phyloP scores from a whole-genome alignment of 2,888 invertebrate genomes.

The Sylvicola cinctus region DNA sequence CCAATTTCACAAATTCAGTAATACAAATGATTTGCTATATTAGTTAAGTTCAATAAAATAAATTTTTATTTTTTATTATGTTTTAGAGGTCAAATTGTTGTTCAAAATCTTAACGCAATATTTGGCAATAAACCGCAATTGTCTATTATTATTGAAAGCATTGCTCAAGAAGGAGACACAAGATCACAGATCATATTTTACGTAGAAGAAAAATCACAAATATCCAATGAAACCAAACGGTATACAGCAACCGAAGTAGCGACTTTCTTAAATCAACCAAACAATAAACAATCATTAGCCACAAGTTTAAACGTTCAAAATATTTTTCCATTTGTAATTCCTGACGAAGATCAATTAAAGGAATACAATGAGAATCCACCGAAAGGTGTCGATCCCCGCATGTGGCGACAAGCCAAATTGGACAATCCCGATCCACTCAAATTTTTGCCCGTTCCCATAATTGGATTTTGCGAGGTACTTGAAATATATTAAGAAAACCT shows the following conservation, averaged over 20 bases:
- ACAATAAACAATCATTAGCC: conserved; percentile 52
- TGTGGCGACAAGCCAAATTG: conserved; percentile 91
- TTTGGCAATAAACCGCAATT: conserved; percentile 75
- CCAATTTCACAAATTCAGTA: conserved; percentile 60
- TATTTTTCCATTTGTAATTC: conserved; percentile 49
- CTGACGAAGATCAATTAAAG: conserved; percentile 58
- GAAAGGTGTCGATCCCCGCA: conserved; percentile 68
- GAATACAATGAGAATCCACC: conserved; percentile 86
- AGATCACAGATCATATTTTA: conserved; percentile 59
- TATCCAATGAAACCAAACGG: conserved; percentile 39
- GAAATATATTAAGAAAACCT: no score
- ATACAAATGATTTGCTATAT: conserved; percentile 11
- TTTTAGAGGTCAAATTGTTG: conserved; percentile 2
- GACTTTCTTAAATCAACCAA: conserved; percentile 44
- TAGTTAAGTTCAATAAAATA: conserved; percentile 11
- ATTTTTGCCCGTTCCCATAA: conserved; percentile 83
- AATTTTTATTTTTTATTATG: conserved; percentile 6
- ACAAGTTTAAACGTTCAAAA: conserved; percentile 47
- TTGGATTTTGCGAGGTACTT: conserved; percentile 58
- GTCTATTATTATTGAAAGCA: conserved; percentile 51
- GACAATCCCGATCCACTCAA: conserved; percentile 86
- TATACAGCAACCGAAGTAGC: conserved; percentile 54
- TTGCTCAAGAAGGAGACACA: conserved; percentile 57
- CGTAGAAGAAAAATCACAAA: conserved; percentile 46
- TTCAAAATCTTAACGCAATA: conserved; percentile 27